A percentile compares a stretch with the other conserved stretches of the same genome.
These are phyloP conservation scores for Megalurothrips usitatus DNA, from an alignment of 2,888 invertebrate genomes.

Conservation along the genomic window DNA sequence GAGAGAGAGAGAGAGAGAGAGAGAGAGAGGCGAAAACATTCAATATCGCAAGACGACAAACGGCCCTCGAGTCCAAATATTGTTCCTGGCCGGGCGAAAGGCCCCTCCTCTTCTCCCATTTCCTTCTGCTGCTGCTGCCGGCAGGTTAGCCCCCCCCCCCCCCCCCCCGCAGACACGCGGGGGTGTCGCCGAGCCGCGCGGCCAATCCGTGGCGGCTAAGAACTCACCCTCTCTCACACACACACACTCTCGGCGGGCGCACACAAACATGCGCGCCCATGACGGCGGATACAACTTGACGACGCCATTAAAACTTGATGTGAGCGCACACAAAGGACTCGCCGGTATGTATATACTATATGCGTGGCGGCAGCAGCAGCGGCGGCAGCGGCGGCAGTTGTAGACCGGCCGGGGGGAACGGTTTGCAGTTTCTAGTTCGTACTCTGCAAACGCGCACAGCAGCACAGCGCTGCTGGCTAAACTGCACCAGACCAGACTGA, in stretches of 20 bases:
- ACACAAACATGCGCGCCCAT: slow-evolving; percentile 7
- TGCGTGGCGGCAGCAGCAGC: no score
- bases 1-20: neutral
- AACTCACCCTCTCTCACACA: neutral
- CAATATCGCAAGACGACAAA: slow-evolving; percentile 14
- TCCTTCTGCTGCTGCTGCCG: neutral
- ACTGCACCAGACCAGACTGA: no score
- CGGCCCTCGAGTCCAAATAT: neutral
- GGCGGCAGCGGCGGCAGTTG: no score
- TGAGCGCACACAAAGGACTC: neutral
- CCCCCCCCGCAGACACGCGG: neutral
- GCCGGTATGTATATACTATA: neutral
- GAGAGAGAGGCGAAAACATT: neutral
- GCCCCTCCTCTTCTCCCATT: neutral
- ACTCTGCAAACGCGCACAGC: no score
- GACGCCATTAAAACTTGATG: slow-evolving; percentile 16
- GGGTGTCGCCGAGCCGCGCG: neutral
- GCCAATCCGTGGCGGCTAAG: neutral
- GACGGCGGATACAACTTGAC: neutral
- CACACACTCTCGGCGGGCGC: neutral
- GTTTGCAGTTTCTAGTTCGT: no score
- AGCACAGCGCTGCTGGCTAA: no score
- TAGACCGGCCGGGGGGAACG: no score
- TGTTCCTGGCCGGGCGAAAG: neutral
- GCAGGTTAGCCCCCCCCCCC: neutral